phyloP scores from a whole-genome alignment of 2,797 vertebrate species.

The Columba guinea region DNA sequence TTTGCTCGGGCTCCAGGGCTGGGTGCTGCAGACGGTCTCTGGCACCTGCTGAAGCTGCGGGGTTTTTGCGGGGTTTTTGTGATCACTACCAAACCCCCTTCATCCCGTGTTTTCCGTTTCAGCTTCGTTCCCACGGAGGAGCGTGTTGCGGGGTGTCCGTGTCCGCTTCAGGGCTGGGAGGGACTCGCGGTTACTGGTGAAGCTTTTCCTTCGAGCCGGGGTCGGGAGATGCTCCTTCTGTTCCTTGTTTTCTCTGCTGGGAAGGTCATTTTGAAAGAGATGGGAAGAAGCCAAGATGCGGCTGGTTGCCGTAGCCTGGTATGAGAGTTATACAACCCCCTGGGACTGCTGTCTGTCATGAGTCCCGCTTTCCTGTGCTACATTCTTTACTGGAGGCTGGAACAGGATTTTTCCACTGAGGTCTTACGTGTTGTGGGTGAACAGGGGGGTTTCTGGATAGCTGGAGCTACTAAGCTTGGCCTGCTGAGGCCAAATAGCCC shows the following conservation, averaged over 20 bases:
- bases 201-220: background rate
- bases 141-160: accelerated
- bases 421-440: background rate
- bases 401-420: conserved; percentile 23
- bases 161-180: background rate
- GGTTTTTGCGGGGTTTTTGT: background rate
- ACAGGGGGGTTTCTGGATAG: background rate
- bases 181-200: accelerated
- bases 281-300: conserved; percentile 13
- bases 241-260: background rate
- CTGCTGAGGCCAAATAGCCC: background rate
- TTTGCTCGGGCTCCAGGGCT: background rate
- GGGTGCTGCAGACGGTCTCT: accelerated
- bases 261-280: conserved; percentile 20
- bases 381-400: background rate
- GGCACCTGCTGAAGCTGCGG: accelerated
- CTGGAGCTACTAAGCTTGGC: background rate
- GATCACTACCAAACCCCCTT: background rate
- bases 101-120: background rate
- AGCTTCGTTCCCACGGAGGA: accelerated
- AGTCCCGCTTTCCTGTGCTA: background rate
- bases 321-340: background rate
- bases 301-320: background rate
- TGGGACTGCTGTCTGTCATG: background rate
- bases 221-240: background rate